Evolutionary conservation across 2,888 invertebrate species (phyloP), one percentile per base, ranked within the genome.

Genomic region (Lottia gigantea): DNA sequence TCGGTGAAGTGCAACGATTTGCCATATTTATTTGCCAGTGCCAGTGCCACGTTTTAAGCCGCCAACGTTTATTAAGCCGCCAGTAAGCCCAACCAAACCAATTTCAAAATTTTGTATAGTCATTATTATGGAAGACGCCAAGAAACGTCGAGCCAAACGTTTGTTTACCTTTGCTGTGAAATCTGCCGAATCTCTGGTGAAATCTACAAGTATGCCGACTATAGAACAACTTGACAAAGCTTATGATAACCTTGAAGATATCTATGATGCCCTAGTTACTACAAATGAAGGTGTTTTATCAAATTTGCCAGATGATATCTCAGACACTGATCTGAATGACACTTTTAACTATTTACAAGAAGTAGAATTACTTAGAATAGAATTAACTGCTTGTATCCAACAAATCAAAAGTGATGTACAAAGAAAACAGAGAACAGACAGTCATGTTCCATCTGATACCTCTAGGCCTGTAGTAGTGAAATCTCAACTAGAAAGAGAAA

Each of bases 401-500:
- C 1, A 55, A 16, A 19, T 55, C 8, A 55, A 55, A 55, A 55
- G 11, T 19, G 49, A 19, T 55, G 19, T 14, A 11, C n/a, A 55
- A 55, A 19, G 8, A 55, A 16, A 16, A 55, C 0, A 55, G 8
- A 19, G 14, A 49, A 19, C 8, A 55, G 49, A 55, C n/a, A 55
- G 19, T 19, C n/a, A 55, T 16, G 19, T 19, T 19, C 1, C 49
- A 55, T 19, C 15, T 16, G n/a, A 16, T 55, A 16, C n/a, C 19
- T 11, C 19, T 19, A 16, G 19, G n/a, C 49, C 49, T 55, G 49
- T 55, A 11, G 8, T 19, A 55, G 49, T 55, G 49, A 55, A 55
- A 55, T 55, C n/a, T 55, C 49, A 55, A 55, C 49, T 55, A 19
- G 49, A 55, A 55, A 55, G 49, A 55, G n/a, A 19, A 55, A 55